A percentile compares a stretch with the other conserved stretches of the same genome.
Evolutionary conservation across 2,113 vertebrate species (phyloP).

Genomic region (Toxotes jaculatrix): DNA sequence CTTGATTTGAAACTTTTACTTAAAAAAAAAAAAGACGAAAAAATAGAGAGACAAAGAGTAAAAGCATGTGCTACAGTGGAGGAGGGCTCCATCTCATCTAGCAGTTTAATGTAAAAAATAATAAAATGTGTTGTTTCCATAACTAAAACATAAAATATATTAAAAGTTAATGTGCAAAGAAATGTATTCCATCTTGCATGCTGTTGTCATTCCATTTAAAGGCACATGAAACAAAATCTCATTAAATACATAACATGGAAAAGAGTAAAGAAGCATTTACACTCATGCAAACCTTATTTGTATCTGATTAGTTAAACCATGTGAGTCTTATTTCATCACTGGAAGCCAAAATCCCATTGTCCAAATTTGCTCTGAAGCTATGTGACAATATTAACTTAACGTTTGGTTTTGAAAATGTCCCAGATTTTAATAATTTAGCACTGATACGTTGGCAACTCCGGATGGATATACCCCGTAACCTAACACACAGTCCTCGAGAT

Average conservation of each 20-base stretch:
- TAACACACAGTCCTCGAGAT: conserved; percentile 8
- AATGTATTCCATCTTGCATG: not conserved
- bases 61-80: not conserved
- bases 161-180: not conserved
- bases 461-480: not conserved
- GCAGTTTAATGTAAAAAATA: not conserved
- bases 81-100: not conserved
- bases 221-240: not conserved
- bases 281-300: conserved; percentile 72
- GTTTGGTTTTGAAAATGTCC: conserved; percentile 39
- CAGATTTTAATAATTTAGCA: conserved; percentile 22
- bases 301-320: conserved; percentile 73
- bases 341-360: conserved; percentile 64
- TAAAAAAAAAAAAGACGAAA: not conserved
- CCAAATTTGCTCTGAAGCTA: conserved; percentile 16
- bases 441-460: conserved; percentile 17
- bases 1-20: conserved; percentile 69
- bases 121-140: not conserved
- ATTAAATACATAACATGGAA: conserved; percentile 41
- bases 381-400: conserved; percentile 30
- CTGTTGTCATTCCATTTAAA: not conserved
- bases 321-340: conserved; percentile 58
- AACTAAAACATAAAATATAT: not conserved
- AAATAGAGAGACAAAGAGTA: not conserved
- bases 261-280: conserved; percentile 72